These are phyloP conservation scores for Rhinophrynus dorsalis DNA, from an alignment of 2,797 vertebrate genomes.

Conservation along the genomic window DNA sequence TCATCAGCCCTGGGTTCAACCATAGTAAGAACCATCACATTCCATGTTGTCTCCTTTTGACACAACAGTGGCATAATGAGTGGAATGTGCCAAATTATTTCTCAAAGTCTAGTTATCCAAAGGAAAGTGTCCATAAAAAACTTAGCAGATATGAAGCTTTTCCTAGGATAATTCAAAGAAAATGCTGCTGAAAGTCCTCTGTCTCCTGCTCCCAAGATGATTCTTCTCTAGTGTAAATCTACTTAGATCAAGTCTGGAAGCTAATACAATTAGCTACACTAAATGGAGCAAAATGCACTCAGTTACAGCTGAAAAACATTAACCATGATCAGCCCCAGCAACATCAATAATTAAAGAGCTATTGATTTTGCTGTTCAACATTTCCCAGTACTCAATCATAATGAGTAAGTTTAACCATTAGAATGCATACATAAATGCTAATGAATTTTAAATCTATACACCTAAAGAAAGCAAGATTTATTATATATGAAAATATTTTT, in stretches of 20 bases:
- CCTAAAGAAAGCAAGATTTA: too few species aligned
- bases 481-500: too few species aligned
- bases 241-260: conserved; percentile 20
- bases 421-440: neutral
- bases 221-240: neutral
- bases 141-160: neutral
- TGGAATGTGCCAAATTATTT: neutral
- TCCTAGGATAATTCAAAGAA: neutral
- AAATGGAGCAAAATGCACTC: conserved; percentile 25
- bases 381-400: conserved; percentile 5
- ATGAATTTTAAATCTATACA: too few species aligned
- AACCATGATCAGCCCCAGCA: conserved; percentile 13
- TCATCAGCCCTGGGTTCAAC: too few species aligned
- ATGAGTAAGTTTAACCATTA: neutral
- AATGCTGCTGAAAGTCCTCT: neutral
- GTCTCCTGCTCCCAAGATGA: conserved; percentile 1
- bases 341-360: conserved; percentile 28
- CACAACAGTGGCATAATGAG: neutral
- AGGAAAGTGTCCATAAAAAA: neutral
- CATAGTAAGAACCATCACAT: too few species aligned
- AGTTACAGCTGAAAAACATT: conserved; percentile 14
- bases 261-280: conserved; percentile 25
- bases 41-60: too few species aligned
- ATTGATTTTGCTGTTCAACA: conserved; percentile 37
- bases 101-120: neutral